phyloP scores from a whole-genome alignment of 2,113 vertebrate species.

The Micromys minutus region DNA sequence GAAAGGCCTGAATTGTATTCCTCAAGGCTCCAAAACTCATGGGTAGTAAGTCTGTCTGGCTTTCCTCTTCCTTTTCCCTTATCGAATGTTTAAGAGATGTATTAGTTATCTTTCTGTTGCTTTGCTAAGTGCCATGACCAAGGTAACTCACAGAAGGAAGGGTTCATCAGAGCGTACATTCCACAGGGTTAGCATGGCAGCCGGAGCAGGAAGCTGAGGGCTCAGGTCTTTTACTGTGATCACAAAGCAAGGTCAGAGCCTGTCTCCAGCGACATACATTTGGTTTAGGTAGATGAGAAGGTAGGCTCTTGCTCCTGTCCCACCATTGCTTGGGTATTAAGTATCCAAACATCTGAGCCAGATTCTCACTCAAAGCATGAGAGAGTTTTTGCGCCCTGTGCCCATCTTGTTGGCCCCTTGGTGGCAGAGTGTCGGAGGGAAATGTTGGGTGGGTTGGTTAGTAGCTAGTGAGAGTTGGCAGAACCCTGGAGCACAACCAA shows the following conservation, averaged over 20 bases:
- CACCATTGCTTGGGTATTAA: neutral
- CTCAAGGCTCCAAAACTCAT: neutral
- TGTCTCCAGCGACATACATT: neutral
- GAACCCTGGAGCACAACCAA: neutral
- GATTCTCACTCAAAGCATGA: neutral
- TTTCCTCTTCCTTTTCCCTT: neutral
- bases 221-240: neutral
- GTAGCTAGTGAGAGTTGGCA: neutral
- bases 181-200: neutral
- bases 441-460: neutral
- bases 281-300: too few relatives aligned
- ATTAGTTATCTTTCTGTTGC: neutral
- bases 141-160: neutral
- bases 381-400: neutral
- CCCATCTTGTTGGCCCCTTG: neutral
- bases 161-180: neutral
- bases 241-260: neutral
- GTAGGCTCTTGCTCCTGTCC: too few relatives aligned
- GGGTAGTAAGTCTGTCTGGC: neutral
- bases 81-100: neutral
- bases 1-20: neutral
- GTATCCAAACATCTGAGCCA: neutral
- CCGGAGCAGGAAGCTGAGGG: neutral
- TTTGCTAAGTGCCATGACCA: neutral
- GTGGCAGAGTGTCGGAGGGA: neutral